Percentiles rank a stretch among this genome's conserved stretches.
Conservation (phyloP, 2,797 vertebrate genomes). For the Pipistrellus pipistrellus region DNA sequence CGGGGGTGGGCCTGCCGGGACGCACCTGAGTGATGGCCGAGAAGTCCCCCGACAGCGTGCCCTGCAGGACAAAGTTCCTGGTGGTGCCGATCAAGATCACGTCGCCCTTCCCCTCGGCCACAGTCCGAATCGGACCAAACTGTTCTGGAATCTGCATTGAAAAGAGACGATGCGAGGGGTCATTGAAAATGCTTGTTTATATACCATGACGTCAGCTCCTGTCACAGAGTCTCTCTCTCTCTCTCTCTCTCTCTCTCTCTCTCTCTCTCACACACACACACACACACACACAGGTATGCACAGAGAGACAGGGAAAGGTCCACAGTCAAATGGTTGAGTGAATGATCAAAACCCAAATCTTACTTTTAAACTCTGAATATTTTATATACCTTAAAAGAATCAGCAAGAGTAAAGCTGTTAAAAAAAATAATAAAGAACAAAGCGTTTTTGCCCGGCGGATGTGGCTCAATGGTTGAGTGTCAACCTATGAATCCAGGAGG, state of each 20-base stretch:
- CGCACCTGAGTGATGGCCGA: constrained; percentile 95
- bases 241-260: too few relatives aligned
- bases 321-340: not conserved
- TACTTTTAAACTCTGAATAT: not conserved
- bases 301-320: not conserved
- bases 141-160: constrained; percentile 94
- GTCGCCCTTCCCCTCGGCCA: constrained; percentile 96
- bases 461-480: too few relatives aligned
- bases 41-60: constrained; percentile 95
- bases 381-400: not conserved
- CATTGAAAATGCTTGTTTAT: not conserved
- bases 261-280: too few relatives aligned
- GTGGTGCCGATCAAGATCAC: constrained; percentile 97
- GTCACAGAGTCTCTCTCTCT: too few relatives aligned
- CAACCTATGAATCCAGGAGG: too few relatives aligned
- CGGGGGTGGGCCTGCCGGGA: not conserved
- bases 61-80: constrained; percentile 96
- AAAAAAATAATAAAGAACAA: not conserved
- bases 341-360: not conserved
- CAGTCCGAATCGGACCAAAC: constrained; percentile 96
- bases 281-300: not conserved
- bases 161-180: not conserved
- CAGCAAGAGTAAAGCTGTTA: not conserved
- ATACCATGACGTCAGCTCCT: not conserved
- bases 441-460: not conserved